Conservation (phyloP, 2,113 vertebrate genomes). For the Hoplias malabaricus region DNA sequence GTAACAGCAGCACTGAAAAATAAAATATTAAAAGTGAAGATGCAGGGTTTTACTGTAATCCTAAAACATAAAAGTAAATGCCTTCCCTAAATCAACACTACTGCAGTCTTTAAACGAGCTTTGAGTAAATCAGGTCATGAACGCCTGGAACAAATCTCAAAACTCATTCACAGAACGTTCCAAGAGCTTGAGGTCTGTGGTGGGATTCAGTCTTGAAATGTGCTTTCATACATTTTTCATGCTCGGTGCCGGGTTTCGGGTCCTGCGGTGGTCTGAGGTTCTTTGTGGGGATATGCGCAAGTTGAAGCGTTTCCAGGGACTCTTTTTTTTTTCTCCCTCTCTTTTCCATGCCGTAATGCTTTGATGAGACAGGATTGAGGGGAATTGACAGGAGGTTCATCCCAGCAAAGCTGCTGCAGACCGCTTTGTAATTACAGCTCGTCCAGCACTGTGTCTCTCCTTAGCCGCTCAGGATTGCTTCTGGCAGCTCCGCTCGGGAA, state of each 20-base stretch:
- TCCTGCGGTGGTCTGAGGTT: neutral
- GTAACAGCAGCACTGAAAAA: too few relatives aligned
- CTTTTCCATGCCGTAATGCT: conserved; percentile 21
- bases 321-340: conserved; percentile 12
- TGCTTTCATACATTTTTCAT: neutral
- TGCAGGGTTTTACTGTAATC: too few relatives aligned
- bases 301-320: conserved; percentile 1
- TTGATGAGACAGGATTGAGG: conserved; percentile 9
- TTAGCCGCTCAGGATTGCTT: neutral
- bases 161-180: neutral
- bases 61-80: neutral
- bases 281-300: neutral
- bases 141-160: neutral
- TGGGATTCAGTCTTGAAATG: conserved; percentile 31
- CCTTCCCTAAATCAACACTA: neutral
- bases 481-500: conserved; percentile 2
- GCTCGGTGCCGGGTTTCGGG: conserved; percentile 11
- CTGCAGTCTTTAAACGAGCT: neutral
- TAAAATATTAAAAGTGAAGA: too few relatives aligned
- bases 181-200: conserved; percentile 19
- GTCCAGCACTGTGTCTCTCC: conserved; percentile 5
- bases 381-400: neutral
- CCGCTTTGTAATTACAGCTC: conserved; percentile 43
- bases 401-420: neutral
- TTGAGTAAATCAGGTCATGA: conserved; percentile 1